Evolutionary conservation across 2,888 invertebrate genomes (phyloP), one percentile per base, ranked within the genome.

Genomic region (Macrosiphum euphorbiae): DNA sequence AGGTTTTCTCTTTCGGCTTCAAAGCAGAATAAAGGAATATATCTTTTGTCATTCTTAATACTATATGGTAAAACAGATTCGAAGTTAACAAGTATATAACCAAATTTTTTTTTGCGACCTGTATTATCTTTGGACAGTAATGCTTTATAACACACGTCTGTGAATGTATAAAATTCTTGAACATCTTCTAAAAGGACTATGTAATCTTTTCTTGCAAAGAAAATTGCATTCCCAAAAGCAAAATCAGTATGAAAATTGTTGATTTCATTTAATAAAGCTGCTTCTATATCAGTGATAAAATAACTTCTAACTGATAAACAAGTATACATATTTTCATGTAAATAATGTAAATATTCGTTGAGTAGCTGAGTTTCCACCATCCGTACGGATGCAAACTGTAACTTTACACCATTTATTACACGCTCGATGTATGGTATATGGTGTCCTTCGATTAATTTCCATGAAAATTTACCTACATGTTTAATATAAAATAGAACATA

Each of bases 61-160:
- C 99, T 98, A 95, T 98, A 99, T 0, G 99, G 99, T 94, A 99
- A 98, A 50, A 99, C 98, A 0, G 98, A 98, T 96, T 98, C 99
- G 95, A 98, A 98, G 96, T 99, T 99, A 95, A 98, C 98, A 94
- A 98, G 97, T 95, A 98, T 98, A 95, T 98, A 98, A 92, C 98
- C 98, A 96, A 98, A 98, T 95, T 98, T 97, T 96, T 98, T 98
- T 94, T 95, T 95, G 52, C 94, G 92, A 26, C 94, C 94, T 5
- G 94, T 92, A 84, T 97, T 96, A 26, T 96, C 96, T 95, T 97
- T 96, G 95, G 97, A 97, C 92, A 98, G 96, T 95, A 98, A 96
- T 96, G 98, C 98, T 95, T 97, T 97, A 96, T 98, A 98, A 96
- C 98, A 98, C 94, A 98, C 98, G 95, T 98, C 98, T 95, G 99